A percentile compares a stretch with the other conserved stretches of the same genome.
These are phyloP conservation scores for Phortica okadai DNA, from an alignment of 2,888 invertebrate species.

Conservation along the genomic window DNA sequence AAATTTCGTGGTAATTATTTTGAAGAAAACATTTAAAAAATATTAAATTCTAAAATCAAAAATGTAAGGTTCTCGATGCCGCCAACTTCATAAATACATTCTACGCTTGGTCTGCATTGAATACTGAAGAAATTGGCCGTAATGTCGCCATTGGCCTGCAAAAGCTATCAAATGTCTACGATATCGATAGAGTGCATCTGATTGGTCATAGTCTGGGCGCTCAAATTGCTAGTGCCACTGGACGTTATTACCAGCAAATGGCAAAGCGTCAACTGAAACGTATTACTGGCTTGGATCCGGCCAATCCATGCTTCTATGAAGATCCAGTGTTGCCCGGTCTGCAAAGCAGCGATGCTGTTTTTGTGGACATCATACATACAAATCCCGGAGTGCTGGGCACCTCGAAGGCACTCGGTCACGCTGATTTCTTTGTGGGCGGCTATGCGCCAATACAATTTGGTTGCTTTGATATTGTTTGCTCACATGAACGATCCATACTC, in stretches of 20 bases:
- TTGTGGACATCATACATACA: slow-evolving; percentile 70
- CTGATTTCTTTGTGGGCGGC: slow-evolving; percentile 49
- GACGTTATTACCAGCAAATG: slow-evolving; percentile 54
- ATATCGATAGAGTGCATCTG: slow-evolving; percentile 62
- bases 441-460: slow-evolving; percentile 9
- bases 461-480: slow-evolving; percentile 12
- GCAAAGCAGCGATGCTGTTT: slow-evolving; percentile 67
- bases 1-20: slow-evolving; percentile 58
- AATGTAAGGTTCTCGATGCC: slow-evolving; percentile 56
- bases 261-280: slow-evolving; percentile 61
- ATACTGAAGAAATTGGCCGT: slow-evolving; percentile 66
- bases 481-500: neutral
- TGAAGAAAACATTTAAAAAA: neutral
- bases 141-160: slow-evolving; percentile 59
- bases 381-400: slow-evolving; percentile 68
- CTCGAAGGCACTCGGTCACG: slow-evolving; percentile 62
- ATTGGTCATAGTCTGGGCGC: slow-evolving; percentile 73
- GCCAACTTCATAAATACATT: slow-evolving; percentile 64
- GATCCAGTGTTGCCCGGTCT: slow-evolving; percentile 62
- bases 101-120: slow-evolving; percentile 71
- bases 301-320: slow-evolving; percentile 71
- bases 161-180: slow-evolving; percentile 54
- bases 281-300: slow-evolving; percentile 74
- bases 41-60: neutral
- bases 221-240: slow-evolving; percentile 69